These are phyloP conservation scores for Lophius americanus DNA, from an alignment of 2,797 vertebrate species.

Conservation along the genomic window DNA sequence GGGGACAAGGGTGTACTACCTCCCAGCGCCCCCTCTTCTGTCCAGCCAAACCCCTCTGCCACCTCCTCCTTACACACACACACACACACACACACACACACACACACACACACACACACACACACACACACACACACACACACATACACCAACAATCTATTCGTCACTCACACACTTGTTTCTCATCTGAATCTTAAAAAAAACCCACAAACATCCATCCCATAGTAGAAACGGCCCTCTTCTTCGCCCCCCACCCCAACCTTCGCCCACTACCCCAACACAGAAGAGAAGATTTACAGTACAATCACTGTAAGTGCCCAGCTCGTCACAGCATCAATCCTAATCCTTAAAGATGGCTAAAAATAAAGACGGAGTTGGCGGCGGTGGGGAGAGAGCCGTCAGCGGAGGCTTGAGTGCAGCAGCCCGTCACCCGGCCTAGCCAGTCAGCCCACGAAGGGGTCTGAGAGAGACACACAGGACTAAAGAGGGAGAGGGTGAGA, in stretches of 20 bases:
- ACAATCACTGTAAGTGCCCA: constrained; percentile 99
- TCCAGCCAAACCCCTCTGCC: constrained; percentile 68
- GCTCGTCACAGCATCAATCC: constrained; percentile 99
- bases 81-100: constrained; percentile 40
- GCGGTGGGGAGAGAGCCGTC: constrained; percentile 75
- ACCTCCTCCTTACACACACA: constrained; percentile 36
- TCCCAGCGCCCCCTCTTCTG: constrained; percentile 66
- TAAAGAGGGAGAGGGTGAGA: constrained; percentile 46
- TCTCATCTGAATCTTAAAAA: constrained; percentile 75
- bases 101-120: too few species aligned
- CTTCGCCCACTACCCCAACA: constrained; percentile 57
- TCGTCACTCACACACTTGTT: constrained; percentile 63
- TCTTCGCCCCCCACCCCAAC: constrained; percentile 45
- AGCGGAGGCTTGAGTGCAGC: constrained; percentile 66
- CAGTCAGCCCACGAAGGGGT: constrained; percentile 54
- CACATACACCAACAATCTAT: constrained; percentile 31
- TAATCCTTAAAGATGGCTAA: constrained; percentile 99
- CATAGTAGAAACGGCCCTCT: constrained; percentile 70
- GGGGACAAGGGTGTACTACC: constrained; percentile 82
- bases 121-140: constrained; percentile 13
- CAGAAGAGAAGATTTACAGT: constrained; percentile 94
- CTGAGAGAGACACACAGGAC: constrained; percentile 51
- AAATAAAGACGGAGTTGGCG: constrained; percentile 98
- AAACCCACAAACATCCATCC: constrained; percentile 77
- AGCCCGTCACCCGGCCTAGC: constrained; percentile 54